These are phyloP conservation scores for Agrochola lychnidis DNA, from an alignment of 2,888 invertebrate genomes.

Conservation along the genomic window DNA sequence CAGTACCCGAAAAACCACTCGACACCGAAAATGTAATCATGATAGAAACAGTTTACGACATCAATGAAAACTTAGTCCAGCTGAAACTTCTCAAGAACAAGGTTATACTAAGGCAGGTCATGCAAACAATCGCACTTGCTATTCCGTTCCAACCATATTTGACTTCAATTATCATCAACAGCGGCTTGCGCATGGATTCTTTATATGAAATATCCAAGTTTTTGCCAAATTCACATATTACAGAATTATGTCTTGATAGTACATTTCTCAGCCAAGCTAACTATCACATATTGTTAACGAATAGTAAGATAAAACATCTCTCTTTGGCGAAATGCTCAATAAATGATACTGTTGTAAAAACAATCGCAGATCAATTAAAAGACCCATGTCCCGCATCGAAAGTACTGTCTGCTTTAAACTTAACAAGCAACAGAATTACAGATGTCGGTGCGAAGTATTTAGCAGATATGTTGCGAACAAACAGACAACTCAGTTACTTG, in stretches of 20 bases:
- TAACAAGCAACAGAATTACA: conserved; percentile 79
- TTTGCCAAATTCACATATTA: conserved; percentile 72
- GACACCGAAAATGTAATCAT: rapidly evolving
- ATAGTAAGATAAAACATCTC: conserved; percentile 70
- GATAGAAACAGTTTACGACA: conserved; percentile 70
- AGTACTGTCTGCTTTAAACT: conserved; percentile 72
- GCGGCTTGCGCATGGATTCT: conserved; percentile 66
- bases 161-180: conserved; percentile 69
- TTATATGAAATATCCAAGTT: conserved; percentile 76
- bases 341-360: conserved; percentile 71
- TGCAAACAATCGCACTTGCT: conserved; percentile 74
- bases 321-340: conserved; percentile 80
- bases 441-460: conserved; percentile 75
- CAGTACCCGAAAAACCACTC: rapidly evolving
- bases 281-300: conserved; percentile 72
- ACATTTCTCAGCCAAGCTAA: conserved; percentile 71
- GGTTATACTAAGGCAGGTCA: conserved; percentile 69
- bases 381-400: conserved; percentile 72
- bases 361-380: conserved; percentile 68
- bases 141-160: conserved; percentile 72
- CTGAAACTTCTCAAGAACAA: conserved; percentile 73
- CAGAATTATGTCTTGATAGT: conserved; percentile 77
- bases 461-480: conserved; percentile 73
- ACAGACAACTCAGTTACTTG: conserved; percentile 76
- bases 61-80: conserved; percentile 68